Evolutionary conservation across 2,797 vertebrate genomes (phyloP).

Genomic region (Xiphophorus birchmanni): DNA sequence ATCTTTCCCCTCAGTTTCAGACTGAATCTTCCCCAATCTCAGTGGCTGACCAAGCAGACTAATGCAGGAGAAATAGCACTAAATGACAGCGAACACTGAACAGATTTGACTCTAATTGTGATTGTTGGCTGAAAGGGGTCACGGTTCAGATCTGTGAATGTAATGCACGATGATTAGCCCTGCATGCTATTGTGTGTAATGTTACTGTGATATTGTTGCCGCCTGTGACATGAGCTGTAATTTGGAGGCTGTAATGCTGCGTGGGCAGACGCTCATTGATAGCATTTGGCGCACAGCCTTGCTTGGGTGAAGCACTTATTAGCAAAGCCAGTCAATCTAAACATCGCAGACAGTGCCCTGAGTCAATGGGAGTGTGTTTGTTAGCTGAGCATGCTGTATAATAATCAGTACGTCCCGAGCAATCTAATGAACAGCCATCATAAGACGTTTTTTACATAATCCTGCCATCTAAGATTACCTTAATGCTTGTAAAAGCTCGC

Average conservation of each 20-base stretch:
- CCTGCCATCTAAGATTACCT: slow-evolving; percentile 76
- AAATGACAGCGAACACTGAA: slow-evolving; percentile 52
- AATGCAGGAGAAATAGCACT: slow-evolving; percentile 52
- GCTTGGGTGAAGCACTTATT: slow-evolving; percentile 62
- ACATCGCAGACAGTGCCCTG: slow-evolving; percentile 55
- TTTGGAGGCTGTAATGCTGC: slow-evolving; percentile 60
- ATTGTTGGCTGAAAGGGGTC: slow-evolving; percentile 68
- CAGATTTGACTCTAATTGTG: slow-evolving; percentile 61
- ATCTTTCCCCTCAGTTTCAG: slow-evolving; percentile 23
- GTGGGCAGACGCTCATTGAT: slow-evolving; percentile 68
- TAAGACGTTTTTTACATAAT: slow-evolving; percentile 77
- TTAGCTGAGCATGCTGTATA: slow-evolving; percentile 58
- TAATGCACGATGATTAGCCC: slow-evolving; percentile 61
- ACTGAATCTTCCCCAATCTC: slow-evolving; percentile 13
- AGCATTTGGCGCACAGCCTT: slow-evolving; percentile 62
- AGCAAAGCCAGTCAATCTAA: slow-evolving; percentile 64
- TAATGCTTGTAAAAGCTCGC: slow-evolving; percentile 75
- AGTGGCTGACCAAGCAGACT: slow-evolving; percentile 17
- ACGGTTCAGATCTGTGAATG: slow-evolving; percentile 40
- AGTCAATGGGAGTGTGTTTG: slow-evolving; percentile 65
- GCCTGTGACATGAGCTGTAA: slow-evolving; percentile 60
- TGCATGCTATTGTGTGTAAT: slow-evolving; percentile 54
- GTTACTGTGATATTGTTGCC: slow-evolving; percentile 59
- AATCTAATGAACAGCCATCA: slow-evolving; percentile 73
- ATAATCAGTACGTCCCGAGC: slow-evolving; percentile 69